Conservation (phyloP, 2,888 invertebrate genomes). For the Branchipolynoe longqiensis region DNA sequence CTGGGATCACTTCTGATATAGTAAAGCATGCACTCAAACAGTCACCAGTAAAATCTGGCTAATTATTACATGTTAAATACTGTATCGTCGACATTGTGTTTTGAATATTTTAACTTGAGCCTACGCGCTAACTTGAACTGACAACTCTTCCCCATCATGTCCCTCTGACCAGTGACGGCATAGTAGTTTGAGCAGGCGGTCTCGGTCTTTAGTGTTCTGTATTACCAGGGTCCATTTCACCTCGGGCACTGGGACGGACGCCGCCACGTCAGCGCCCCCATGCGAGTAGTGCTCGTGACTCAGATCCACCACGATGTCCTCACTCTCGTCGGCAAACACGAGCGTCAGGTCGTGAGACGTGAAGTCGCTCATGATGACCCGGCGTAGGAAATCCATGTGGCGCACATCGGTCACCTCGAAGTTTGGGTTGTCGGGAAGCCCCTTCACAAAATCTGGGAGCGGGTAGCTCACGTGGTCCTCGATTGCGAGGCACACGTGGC, state of each 20-base stretch:
- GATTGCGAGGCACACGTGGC: slow-evolving; percentile 74
- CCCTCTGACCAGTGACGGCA: slow-evolving; percentile 76
- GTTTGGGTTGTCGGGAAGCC: slow-evolving; percentile 75
- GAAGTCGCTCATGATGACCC: slow-evolving; percentile 70
- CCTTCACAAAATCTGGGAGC: slow-evolving; percentile 79
- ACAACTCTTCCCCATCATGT: slow-evolving; percentile 67
- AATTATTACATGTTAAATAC: too few relatives aligned
- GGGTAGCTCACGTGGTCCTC: slow-evolving; percentile 80
- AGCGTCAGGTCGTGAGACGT: slow-evolving; percentile 73
- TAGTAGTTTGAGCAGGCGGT: slow-evolving; percentile 75
- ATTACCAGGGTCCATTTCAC: slow-evolving; percentile 71
- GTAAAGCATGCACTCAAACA: too few relatives aligned
- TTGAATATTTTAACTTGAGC: too few relatives aligned
- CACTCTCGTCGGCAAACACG: slow-evolving; percentile 77
- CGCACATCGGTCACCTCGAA: slow-evolving; percentile 74
- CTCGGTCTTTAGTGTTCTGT: slow-evolving; percentile 74
- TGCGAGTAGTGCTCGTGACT: slow-evolving; percentile 75
- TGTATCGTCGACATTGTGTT: too few relatives aligned
- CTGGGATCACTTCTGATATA: too few relatives aligned
- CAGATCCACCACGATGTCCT: slow-evolving; percentile 77
- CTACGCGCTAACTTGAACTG: slow-evolving; percentile 62
- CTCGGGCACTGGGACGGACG: slow-evolving; percentile 61
- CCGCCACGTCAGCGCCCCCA: slow-evolving; percentile 61
- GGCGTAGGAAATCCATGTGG: slow-evolving; percentile 74
- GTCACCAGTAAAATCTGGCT: too few relatives aligned